phyloP scores from a whole-genome alignment of 2,113 vertebrate genomes.

The Nipponia nippon region DNA sequence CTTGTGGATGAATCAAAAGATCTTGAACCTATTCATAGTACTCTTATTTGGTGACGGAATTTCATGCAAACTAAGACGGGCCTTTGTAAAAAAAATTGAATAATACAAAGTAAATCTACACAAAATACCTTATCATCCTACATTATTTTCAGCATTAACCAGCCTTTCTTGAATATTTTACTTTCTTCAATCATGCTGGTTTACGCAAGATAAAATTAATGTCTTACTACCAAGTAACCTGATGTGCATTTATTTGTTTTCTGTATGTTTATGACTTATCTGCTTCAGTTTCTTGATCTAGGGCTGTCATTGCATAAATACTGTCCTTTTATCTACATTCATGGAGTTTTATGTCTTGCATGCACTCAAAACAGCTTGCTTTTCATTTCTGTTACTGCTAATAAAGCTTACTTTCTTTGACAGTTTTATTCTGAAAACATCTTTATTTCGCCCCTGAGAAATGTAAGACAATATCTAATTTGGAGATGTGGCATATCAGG shows the following conservation, averaged over 20 bases:
- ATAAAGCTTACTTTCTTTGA: slow-evolving; percentile 3
- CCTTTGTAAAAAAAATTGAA: neutral
- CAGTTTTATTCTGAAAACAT: neutral
- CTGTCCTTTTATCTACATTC: neutral
- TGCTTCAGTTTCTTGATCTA: neutral
- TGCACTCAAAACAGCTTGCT: neutral
- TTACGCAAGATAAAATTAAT: neutral
- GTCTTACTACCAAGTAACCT: neutral
- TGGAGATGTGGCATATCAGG: neutral
- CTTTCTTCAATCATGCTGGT: neutral
- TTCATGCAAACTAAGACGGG: neutral
- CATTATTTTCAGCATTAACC: neutral
- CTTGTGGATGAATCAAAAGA: neutral
- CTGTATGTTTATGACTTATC: neutral
- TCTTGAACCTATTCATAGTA: neutral
- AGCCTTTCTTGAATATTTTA: neutral
- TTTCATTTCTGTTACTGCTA: neutral
- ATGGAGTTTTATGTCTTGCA: neutral
- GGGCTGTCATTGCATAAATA: neutral
- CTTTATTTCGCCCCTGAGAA: neutral
- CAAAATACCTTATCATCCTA: neutral
- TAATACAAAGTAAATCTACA: neutral
- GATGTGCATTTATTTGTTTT: neutral
- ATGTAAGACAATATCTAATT: slow-evolving; percentile 9
- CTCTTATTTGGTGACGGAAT: neutral